Evolutionary conservation across 2,888 invertebrate genomes (phyloP).

Genomic region (Beris chalybata): DNA sequence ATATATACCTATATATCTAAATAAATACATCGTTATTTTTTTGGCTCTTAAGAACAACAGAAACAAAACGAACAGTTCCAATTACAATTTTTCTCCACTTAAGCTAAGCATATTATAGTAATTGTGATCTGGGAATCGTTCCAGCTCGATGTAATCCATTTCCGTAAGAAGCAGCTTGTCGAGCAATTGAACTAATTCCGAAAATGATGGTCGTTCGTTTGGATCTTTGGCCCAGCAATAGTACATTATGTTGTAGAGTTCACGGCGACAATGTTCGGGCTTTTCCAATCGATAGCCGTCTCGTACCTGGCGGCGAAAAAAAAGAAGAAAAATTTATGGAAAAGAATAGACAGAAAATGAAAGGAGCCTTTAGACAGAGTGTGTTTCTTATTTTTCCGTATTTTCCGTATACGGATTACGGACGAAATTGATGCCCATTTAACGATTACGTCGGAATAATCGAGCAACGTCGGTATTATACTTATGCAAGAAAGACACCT

Average conservation of each 20-base stretch:
- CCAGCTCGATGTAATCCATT: constrained; percentile 91
- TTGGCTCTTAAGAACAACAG: no score
- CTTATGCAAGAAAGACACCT: neutral
- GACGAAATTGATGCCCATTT: constrained; percentile 25
- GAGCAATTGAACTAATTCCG: constrained; percentile 76
- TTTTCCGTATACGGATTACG: constrained; percentile 13
- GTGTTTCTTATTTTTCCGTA: no score
- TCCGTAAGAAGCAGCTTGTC: constrained; percentile 85
- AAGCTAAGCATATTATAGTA: constrained; percentile 85
- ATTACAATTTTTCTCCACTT: constrained; percentile 77
- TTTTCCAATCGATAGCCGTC: constrained; percentile 89
- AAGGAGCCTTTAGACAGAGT: no score
- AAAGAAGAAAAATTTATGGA: constrained; percentile 1
- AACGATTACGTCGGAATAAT: constrained; percentile 20
- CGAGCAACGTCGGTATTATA: neutral
- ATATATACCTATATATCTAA: no score
- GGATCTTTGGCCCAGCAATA: constrained; percentile 92
- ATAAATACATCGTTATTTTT: no score
- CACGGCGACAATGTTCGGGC: constrained; percentile 90
- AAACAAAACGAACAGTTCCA: no score
- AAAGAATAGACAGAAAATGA: no score
- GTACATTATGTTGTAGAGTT: constrained; percentile 92
- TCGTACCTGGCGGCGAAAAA: constrained; percentile 63
- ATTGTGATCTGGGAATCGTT: constrained; percentile 89
- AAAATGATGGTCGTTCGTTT: constrained; percentile 80